Percentiles rank a stretch among this genome's conserved stretches.
These are phyloP conservation scores for Pelagia noctiluca DNA, from an alignment of 30 jellyfish, hydroid and myxozoan genomes.

Conservation along the genomic window DNA sequence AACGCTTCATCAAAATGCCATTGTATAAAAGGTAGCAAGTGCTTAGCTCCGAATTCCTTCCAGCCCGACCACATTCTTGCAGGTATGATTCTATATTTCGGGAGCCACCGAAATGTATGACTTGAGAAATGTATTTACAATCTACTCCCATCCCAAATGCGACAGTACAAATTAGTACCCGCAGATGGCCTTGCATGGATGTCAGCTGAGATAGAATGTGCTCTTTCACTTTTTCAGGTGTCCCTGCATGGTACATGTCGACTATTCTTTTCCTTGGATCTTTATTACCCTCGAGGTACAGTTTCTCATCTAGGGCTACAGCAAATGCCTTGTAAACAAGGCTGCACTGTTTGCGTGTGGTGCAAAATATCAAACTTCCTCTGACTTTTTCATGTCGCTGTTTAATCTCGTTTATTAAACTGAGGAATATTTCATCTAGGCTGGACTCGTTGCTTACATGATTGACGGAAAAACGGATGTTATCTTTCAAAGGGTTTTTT, in stretches of 20 bases:
- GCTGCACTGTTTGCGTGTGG: slow-evolving; percentile 5
- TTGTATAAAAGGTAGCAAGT: slow-evolving; percentile 26
- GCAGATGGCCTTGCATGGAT: neutral
- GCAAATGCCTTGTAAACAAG: neutral
- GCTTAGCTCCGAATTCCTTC: slow-evolving; percentile 7
- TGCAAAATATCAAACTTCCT: neutral
- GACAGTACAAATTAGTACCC: slow-evolving; percentile 25
- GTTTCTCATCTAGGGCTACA: neutral
- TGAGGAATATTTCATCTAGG: neutral
- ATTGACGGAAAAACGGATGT: neutral
- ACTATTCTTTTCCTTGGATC: neutral
- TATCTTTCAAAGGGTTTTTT: slow-evolving; percentile 24
- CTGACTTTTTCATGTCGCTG: no score
- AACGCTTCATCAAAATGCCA: slow-evolving; percentile 25
- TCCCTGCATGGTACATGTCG: slow-evolving; percentile 59
- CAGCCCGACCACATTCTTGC: slow-evolving; percentile 41
- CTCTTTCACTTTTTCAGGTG: slow-evolving; percentile 6
- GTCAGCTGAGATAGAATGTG: neutral
- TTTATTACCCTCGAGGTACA: neutral
- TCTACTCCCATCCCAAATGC: slow-evolving; percentile 51
- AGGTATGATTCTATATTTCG: slow-evolving; percentile 8
- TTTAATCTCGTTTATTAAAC: neutral
- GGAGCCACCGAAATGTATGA: slow-evolving; percentile 50
- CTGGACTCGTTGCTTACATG: neutral
- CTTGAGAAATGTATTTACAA: slow-evolving; percentile 1